These are phyloP conservation scores for Podabrus alpinus DNA, from an alignment of 2,888 invertebrate genomes.

Conservation along the genomic window DNA sequence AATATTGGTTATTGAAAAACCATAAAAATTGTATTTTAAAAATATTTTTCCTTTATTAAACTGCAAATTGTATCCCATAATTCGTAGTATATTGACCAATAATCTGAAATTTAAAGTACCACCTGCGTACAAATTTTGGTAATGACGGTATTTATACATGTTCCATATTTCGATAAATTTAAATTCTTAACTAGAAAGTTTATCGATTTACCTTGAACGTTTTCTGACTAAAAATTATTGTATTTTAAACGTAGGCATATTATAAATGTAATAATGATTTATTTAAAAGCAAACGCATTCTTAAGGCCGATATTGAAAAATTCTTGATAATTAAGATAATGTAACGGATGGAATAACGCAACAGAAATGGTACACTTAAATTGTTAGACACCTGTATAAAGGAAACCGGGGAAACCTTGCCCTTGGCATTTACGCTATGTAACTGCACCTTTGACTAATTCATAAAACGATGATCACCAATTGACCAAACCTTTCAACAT, in stretches of 20 bases:
- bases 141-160: not conserved
- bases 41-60: no score
- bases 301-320: not conserved
- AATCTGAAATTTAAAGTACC: not conserved
- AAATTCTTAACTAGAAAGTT: not conserved
- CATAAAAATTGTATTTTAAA: no score
- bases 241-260: not conserved
- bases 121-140: not conserved
- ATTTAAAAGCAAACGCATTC: not conserved
- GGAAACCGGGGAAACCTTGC: not conserved
- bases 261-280: not conserved
- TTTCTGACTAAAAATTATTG: not conserved
- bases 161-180: not conserved
- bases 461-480: not conserved
- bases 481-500: not conserved
- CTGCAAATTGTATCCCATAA: not conserved
- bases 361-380: not conserved
- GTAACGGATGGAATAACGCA: not conserved
- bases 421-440: conserved; percentile 1
- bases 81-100: not conserved
- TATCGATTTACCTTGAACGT: not conserved
- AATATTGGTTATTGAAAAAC: no score
- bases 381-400: not conserved
- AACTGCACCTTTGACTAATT: conserved; percentile 1
- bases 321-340: not conserved